Percentiles rank a stretch among this genome's conserved stretches.
Conservation (phyloP, 2,113 vertebrate species). For the Calonectris borealis region DNA sequence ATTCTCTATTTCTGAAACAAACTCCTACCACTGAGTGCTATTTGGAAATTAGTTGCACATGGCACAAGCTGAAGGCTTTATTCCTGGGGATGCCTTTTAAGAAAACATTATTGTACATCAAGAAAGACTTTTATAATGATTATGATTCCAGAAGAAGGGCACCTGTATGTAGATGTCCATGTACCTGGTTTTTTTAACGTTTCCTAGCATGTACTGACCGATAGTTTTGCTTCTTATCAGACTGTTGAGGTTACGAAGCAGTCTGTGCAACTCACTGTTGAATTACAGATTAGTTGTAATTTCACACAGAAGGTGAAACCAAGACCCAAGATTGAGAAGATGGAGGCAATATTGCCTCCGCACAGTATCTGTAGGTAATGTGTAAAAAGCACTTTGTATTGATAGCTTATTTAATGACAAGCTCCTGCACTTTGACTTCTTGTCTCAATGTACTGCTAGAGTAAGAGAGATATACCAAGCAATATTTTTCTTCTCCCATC, state of each 20-base stretch:
- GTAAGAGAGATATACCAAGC: neutral
- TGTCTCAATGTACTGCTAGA: neutral
- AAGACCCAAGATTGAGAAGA: neutral
- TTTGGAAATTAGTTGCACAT: constrained; percentile 28
- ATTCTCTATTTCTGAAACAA: constrained; percentile 50
- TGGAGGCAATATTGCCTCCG: neutral
- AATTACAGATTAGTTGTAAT: neutral
- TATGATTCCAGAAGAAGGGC: neutral
- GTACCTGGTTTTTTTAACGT: neutral
- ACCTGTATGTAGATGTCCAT: neutral
- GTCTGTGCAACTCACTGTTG: neutral
- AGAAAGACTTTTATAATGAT: neutral
- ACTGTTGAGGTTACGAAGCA: neutral
- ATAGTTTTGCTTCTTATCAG: neutral
- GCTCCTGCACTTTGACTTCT: neutral
- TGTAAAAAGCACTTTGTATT: neutral
- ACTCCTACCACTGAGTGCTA: neutral
- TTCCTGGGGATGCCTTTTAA: neutral
- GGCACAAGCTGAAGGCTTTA: neutral
- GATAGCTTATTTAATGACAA: constrained; percentile 20
- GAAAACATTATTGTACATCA: neutral
- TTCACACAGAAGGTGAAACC: neutral
- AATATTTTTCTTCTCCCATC: neutral
- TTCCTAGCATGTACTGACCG: neutral
- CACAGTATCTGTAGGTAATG: neutral